phyloP scores from a whole-genome alignment of 2,888 invertebrate species.

The Perizoma flavofasciatum region DNA sequence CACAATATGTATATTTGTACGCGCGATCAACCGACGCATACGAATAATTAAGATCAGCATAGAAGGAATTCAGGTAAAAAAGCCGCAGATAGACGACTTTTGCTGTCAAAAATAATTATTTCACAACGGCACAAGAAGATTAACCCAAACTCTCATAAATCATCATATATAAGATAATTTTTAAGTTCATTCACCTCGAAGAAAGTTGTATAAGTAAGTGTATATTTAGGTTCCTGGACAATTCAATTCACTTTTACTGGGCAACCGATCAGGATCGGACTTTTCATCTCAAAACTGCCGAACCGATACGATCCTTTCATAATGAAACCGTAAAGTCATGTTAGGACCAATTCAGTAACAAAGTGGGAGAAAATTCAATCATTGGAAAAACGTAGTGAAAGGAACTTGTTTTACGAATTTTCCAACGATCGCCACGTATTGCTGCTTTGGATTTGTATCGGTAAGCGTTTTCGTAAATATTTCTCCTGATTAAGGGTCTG shows the following conservation, averaged over 20 bases:
- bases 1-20: too few species aligned
- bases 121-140: too few species aligned
- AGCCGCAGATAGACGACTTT: too few species aligned
- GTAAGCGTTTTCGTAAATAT: slow-evolving; percentile 10
- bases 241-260: slow-evolving; percentile 3
- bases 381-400: slow-evolving; percentile 36
- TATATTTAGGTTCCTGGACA: too few species aligned
- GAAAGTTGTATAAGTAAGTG: too few species aligned
- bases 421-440: slow-evolving; percentile 23
- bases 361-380: slow-evolving; percentile 39
- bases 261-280: background rate
- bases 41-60: too few species aligned
- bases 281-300: slow-evolving; percentile 21
- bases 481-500: background rate
- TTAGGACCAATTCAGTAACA: slow-evolving; percentile 36
- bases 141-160: too few species aligned
- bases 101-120: too few species aligned
- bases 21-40: too few species aligned
- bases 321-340: slow-evolving; percentile 34
- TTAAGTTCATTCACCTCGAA: too few species aligned
- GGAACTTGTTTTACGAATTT: slow-evolving; percentile 35
- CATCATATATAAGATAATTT: too few species aligned
- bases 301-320: slow-evolving; percentile 23
- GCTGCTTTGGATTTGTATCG: slow-evolving; percentile 19
- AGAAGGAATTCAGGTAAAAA: too few species aligned